Evolutionary conservation across 2,797 vertebrate genomes (phyloP).

Genomic region (Anableps anableps): DNA sequence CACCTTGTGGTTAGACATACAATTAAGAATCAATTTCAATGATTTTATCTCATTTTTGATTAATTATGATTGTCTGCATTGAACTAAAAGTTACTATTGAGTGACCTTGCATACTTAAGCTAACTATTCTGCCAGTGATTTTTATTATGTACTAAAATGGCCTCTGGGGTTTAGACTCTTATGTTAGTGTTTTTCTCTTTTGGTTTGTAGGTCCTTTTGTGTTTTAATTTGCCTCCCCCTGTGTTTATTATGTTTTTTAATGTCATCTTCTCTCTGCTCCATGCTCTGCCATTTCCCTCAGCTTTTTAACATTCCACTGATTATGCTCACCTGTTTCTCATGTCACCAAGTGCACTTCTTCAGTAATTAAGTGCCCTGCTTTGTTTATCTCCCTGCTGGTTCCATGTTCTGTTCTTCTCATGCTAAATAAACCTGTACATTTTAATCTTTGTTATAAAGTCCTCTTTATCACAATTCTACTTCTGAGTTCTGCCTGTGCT

Average conservation of each 20-base stretch:
- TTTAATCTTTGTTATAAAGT: neutral
- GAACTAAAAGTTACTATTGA: neutral
- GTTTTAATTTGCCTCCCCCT: neutral
- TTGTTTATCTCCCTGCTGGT: neutral
- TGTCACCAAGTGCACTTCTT: neutral
- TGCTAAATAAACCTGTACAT: neutral
- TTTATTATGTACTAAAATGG: neutral
- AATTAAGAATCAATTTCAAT: neutral
- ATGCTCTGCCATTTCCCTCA: neutral
- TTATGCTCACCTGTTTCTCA: neutral
- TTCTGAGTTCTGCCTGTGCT: neutral
- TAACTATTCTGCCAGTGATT: neutral
- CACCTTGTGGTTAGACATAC: neutral
- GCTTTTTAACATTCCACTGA: neutral
- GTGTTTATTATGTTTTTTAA: neutral
- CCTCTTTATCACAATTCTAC: neutral
- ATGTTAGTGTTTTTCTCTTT: neutral
- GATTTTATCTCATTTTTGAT: neutral
- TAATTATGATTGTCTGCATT: neutral
- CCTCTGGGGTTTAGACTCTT: neutral
- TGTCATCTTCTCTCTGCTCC: neutral
- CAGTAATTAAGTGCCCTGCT: neutral
- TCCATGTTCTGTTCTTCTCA: neutral
- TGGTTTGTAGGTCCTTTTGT: neutral
- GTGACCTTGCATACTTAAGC: neutral